These are phyloP conservation scores for Hyperoplus lanceolatus DNA, from an alignment of 2,797 vertebrate genomes.

Conservation along the genomic window DNA sequence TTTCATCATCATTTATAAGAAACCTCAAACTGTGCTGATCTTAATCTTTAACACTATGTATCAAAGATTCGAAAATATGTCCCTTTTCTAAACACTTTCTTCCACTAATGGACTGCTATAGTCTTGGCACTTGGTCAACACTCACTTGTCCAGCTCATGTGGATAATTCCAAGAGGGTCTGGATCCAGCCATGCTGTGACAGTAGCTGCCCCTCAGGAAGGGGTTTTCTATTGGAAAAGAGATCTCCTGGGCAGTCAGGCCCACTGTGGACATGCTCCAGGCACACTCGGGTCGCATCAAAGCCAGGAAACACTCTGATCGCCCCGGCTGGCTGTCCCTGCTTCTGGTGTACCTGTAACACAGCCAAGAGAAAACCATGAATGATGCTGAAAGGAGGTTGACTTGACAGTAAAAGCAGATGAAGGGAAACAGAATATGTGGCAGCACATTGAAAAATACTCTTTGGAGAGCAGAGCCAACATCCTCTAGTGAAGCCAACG, in stretches of 20 bases:
- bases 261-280: slow-evolving; percentile 94
- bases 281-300: slow-evolving; percentile 84
- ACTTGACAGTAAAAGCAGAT: slow-evolving; percentile 51
- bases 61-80: slow-evolving; percentile 26
- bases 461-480: slow-evolving; percentile 28
- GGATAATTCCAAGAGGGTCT: slow-evolving; percentile 89
- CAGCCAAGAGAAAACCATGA: slow-evolving; percentile 55
- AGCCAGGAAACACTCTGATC: slow-evolving; percentile 83
- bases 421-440: slow-evolving; percentile 36
- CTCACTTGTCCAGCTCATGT: slow-evolving; percentile 91
- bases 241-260: slow-evolving; percentile 94
- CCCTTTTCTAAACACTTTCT: neutral
- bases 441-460: slow-evolving; percentile 28
- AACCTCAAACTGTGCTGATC: slow-evolving; percentile 12
- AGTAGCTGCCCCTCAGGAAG: slow-evolving; percentile 88
- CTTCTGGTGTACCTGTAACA: slow-evolving; percentile 83
- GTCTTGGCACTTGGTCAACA: slow-evolving; percentile 41
- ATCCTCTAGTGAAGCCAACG: slow-evolving; percentile 54
- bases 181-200: slow-evolving; percentile 89
- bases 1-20: slow-evolving; percentile 1
- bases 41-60: slow-evolving; percentile 18
- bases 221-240: slow-evolving; percentile 90
- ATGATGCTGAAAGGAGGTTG: slow-evolving; percentile 25
- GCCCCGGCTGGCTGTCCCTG: slow-evolving; percentile 74
- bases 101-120: slow-evolving; percentile 2